Conservation (phyloP, 1,140 invertebrate genomes). For the Polyergus mexicanus region DNA sequence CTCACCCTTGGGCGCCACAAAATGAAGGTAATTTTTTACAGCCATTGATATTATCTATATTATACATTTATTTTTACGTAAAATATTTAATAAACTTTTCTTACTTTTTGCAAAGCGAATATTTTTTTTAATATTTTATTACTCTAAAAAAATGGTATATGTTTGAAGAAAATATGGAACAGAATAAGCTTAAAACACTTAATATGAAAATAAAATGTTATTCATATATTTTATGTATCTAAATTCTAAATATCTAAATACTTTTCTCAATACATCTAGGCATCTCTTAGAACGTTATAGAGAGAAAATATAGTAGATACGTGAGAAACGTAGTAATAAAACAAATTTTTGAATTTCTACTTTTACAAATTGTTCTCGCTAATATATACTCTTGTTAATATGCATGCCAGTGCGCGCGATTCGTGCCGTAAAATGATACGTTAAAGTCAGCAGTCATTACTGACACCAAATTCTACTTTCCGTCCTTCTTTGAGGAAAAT, state of each 20-base stretch:
- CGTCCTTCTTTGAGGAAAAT: constrained; percentile 49
- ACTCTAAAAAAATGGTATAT: background rate
- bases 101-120: background rate
- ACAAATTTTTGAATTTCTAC: constrained; percentile 45
- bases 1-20: constrained; percentile 68
- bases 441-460: constrained; percentile 54
- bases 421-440: constrained; percentile 51
- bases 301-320: constrained; percentile 7
- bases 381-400: constrained; percentile 46
- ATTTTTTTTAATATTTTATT: background rate
- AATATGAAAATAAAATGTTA: background rate
- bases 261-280: background rate
- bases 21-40: constrained; percentile 73
- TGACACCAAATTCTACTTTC: constrained; percentile 69
- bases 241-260: background rate
- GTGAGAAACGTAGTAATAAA: constrained; percentile 16
- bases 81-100: background rate
- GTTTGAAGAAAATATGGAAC: background rate
- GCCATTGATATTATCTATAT: background rate
- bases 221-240: background rate
- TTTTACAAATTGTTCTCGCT: constrained; percentile 53
- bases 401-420: constrained; percentile 25
- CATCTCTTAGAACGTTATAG: background rate
- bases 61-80: background rate
- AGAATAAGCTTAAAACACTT: background rate